phyloP scores from a whole-genome alignment of 2,888 invertebrate genomes.

The Oligia fasciuncula region DNA sequence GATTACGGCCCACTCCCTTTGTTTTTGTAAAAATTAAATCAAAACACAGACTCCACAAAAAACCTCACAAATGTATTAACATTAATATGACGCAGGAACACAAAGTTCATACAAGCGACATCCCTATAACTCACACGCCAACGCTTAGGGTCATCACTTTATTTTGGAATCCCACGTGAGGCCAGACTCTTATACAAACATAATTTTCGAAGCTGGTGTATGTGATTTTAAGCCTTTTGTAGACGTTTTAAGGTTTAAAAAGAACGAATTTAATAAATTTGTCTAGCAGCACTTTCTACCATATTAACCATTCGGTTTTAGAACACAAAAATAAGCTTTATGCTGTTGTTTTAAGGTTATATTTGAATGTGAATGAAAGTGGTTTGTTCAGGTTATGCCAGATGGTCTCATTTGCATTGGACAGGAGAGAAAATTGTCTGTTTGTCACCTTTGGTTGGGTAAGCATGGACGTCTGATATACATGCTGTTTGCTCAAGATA shows the following conservation, averaged over 20 bases:
- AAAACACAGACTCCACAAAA: slow-evolving; percentile 56
- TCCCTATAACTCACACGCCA: slow-evolving; percentile 77
- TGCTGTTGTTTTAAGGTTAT: slow-evolving; percentile 22
- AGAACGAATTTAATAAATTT: slow-evolving; percentile 41
- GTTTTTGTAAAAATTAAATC: slow-evolving; percentile 31
- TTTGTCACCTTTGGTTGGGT: slow-evolving; percentile 79
- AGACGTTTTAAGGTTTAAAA: slow-evolving; percentile 17
- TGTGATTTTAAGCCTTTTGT: slow-evolving; percentile 45
- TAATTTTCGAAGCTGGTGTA: not conserved
- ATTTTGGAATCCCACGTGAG: slow-evolving; percentile 80
- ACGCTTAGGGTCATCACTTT: slow-evolving; percentile 81
- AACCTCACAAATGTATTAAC: slow-evolving; percentile 59
- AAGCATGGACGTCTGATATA: slow-evolving; percentile 65
- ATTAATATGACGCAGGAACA: slow-evolving; percentile 63
- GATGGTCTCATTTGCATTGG: slow-evolving; percentile 83
- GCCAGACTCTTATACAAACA: slow-evolving; percentile 63
- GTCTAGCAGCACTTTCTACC: slow-evolving; percentile 32
- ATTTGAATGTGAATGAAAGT: slow-evolving; percentile 26
- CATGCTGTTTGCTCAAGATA: slow-evolving; percentile 52
- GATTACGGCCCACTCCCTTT: too few species aligned
- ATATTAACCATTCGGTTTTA: slow-evolving; percentile 23
- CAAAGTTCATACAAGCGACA: slow-evolving; percentile 70
- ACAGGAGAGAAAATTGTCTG: slow-evolving; percentile 82
- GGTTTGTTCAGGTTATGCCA: slow-evolving; percentile 68
- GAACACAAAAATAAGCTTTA: slow-evolving; percentile 57